Evolutionary conservation across 1,140 invertebrate species (phyloP).

Genomic region (Drosophila equinoxialis): DNA sequence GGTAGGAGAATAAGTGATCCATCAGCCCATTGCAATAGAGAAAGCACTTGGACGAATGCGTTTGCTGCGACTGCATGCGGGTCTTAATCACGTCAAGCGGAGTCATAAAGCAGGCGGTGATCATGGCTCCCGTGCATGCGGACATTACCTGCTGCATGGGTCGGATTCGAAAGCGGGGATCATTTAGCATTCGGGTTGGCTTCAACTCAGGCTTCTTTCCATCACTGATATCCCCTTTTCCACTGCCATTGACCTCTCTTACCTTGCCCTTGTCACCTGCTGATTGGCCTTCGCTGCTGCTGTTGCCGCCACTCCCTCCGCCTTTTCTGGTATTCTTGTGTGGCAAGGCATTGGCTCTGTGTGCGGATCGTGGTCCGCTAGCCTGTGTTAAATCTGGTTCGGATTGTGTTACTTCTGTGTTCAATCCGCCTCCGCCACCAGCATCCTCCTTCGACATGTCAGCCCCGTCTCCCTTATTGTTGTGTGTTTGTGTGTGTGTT

Average conservation of each 20-base stretch:
- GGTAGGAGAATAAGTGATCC: constrained; percentile 97
- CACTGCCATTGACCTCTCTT: too few species aligned
- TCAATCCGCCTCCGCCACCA: neutral
- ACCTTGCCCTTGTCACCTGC: neutral
- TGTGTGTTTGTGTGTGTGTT: neutral
- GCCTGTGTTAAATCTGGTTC: neutral
- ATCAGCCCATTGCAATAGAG: constrained; percentile 99
- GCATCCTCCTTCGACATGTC: constrained; percentile 45
- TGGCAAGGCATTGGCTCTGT: neutral
- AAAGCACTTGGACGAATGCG: constrained; percentile 92
- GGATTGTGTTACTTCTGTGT: neutral
- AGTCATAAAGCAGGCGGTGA: constrained; percentile 96
- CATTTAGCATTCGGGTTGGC: constrained; percentile 83
- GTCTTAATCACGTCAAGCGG: constrained; percentile 99
- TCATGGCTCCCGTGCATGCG: constrained; percentile 93
- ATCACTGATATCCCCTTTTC: neutral
- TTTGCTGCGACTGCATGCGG: constrained; percentile 96
- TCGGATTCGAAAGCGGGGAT: constrained; percentile 90
- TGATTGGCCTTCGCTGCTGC: neutral
- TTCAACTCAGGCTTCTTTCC: neutral
- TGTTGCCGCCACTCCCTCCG: neutral
- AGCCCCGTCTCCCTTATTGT: constrained; percentile 1
- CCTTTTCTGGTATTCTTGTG: neutral
- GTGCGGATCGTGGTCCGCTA: neutral
- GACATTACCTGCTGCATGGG: constrained; percentile 95